Evolutionary conservation across 2,113 vertebrate genomes (phyloP).

Genomic region (Halcyon senegalensis): DNA sequence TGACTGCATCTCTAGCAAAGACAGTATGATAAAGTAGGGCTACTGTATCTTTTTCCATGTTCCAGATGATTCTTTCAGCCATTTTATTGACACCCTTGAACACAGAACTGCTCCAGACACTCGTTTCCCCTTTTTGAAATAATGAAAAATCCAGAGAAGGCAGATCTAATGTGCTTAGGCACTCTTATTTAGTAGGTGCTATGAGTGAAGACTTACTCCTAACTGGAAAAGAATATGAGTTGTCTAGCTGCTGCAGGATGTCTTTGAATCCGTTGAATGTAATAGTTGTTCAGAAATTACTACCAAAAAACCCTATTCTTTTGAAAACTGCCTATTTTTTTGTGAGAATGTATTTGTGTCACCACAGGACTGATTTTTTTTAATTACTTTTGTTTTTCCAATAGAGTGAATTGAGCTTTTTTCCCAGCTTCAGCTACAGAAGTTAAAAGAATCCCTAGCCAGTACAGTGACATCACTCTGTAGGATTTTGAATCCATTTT

Average conservation of each 20-base stretch:
- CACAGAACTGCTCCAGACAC: not conserved
- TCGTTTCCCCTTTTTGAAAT: not conserved
- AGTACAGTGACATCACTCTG: not conserved
- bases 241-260: not conserved
- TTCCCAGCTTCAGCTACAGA: not conserved
- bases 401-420: not conserved
- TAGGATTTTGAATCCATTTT: not conserved
- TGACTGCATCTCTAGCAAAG: not conserved
- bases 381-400: not conserved
- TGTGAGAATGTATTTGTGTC: not conserved
- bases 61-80: not conserved
- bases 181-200: not conserved
- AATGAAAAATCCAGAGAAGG: not conserved
- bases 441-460: not conserved
- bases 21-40: not conserved
- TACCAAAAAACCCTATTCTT: not conserved
- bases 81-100: not conserved
- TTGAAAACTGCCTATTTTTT: not conserved
- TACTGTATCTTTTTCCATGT: conserved; percentile 2
- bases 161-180: not conserved
- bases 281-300: not conserved
- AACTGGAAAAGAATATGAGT: not conserved
- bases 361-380: not conserved
- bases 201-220: not conserved
- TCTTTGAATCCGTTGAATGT: not conserved